Conservation (phyloP, 2,888 invertebrate species). For the Acleris cristana region DNA sequence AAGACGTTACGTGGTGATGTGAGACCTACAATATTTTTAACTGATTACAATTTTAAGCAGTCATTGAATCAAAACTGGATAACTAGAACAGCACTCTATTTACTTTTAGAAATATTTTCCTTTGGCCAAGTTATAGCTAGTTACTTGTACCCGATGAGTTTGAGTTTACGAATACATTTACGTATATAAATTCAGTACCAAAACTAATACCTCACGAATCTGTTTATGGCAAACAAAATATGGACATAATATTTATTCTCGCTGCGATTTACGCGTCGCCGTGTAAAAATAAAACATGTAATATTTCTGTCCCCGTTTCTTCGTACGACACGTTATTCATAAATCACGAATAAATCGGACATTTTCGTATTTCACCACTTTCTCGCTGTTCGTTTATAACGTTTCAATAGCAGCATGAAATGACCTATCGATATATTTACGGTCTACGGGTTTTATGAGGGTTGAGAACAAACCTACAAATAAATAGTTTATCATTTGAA, state of each 20-base stretch:
- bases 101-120: not conserved
- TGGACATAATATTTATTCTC: slow-evolving; percentile 11
- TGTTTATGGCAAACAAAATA: slow-evolving; percentile 19
- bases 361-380: slow-evolving; percentile 7
- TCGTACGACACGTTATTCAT: slow-evolving; percentile 32
- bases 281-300: slow-evolving; percentile 31
- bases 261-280: slow-evolving; percentile 20
- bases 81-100: no score
- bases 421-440: slow-evolving; percentile 13
- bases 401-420: slow-evolving; percentile 9
- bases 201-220: slow-evolving; percentile 19
- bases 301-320: slow-evolving; percentile 21
- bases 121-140: no score
- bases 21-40: no score
- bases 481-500: not conserved
- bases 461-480: slow-evolving; percentile 5
- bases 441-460: slow-evolving; percentile 6
- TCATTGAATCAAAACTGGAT: no score
- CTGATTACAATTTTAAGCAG: no score
- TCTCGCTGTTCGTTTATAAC: slow-evolving; percentile 11
- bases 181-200: no score
- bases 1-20: no score
- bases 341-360: slow-evolving; percentile 31
- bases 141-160: no score
- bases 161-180: no score